These are phyloP conservation scores for Holothuria leucospilota DNA, from an alignment of 53 echinoderm and acorn worm species.

Conservation along the genomic window DNA sequence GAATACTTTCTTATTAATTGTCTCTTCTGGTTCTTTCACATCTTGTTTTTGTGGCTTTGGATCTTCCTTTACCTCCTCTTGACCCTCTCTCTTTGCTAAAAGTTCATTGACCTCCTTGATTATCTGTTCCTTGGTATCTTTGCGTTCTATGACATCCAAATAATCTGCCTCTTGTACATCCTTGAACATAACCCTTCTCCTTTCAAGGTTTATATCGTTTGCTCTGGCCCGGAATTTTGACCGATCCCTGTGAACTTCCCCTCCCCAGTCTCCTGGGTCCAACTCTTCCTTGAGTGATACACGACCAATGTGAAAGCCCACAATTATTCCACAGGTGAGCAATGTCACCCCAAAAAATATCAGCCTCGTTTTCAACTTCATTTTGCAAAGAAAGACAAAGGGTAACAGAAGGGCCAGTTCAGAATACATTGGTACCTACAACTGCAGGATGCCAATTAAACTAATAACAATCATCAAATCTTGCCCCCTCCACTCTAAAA, in stretches of 20 bases:
- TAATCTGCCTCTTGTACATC: background rate
- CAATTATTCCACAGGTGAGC: constrained; percentile 1
- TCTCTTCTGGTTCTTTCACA: background rate
- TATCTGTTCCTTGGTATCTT: constrained; percentile 5
- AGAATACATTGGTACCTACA: constrained; percentile 37
- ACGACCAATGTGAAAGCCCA: constrained; percentile 36
- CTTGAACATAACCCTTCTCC: background rate
- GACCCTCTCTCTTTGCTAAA: background rate
- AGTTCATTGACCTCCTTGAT: constrained; percentile 9
- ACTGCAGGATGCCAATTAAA: too few relatives aligned
- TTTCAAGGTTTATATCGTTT: too few relatives aligned
- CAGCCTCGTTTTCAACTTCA: constrained; percentile 33
- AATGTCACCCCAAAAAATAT: constrained; percentile 17
- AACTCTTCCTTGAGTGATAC: constrained; percentile 7
- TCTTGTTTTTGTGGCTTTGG: background rate
- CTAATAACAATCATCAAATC: too few relatives aligned
- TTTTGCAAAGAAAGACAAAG: constrained; percentile 39
- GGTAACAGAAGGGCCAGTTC: constrained; percentile 32
- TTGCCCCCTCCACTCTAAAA: too few relatives aligned
- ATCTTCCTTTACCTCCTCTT: too few relatives aligned
- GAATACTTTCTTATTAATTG: constrained; percentile 1
- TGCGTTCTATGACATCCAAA: background rate
- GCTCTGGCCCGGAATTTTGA: too few relatives aligned
- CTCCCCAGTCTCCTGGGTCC: background rate
- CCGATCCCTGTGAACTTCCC: too few relatives aligned